phyloP scores from a whole-genome alignment of 1,140 invertebrate genomes.

The Macrocentrus cingulum region DNA sequence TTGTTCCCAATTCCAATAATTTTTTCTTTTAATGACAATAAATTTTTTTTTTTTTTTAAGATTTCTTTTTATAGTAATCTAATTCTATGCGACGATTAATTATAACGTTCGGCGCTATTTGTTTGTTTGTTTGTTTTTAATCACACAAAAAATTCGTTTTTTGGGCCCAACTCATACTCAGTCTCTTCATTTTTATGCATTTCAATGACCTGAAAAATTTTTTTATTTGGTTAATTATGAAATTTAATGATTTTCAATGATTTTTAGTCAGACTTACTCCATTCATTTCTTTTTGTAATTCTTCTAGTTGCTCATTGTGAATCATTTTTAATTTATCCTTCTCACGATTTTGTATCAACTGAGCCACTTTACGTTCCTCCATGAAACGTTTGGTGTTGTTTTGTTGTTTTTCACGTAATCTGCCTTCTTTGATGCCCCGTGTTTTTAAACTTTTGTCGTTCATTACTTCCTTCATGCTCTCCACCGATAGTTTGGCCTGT shows the following conservation, averaged over 20 bases:
- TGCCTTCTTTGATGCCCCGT: slow-evolving; percentile 94
- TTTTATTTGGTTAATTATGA: too few relatives aligned
- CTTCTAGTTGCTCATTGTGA: slow-evolving; percentile 91
- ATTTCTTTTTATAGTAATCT: slow-evolving; percentile 8
- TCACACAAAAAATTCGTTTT: slow-evolving; percentile 82
- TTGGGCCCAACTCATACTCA: slow-evolving; percentile 87
- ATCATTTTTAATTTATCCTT: slow-evolving; percentile 90
- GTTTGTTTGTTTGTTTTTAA: too few relatives aligned
- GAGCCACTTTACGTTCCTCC: slow-evolving; percentile 88
- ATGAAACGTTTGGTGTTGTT: slow-evolving; percentile 99
- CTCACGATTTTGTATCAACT: slow-evolving; percentile 90
- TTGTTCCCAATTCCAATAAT: slow-evolving; percentile 59
- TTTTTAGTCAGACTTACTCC: slow-evolving; percentile 71
- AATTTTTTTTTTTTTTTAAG: slow-evolving; percentile 43
- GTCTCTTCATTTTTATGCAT: slow-evolving; percentile 94
- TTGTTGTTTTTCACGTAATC: slow-evolving; percentile 93
- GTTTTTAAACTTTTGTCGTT: slow-evolving; percentile 97
- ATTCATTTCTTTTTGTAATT: slow-evolving; percentile 87
- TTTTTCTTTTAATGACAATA: slow-evolving; percentile 43
- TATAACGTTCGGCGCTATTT: slow-evolving; percentile 15
- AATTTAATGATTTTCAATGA: slow-evolving; percentile 17
- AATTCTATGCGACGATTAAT: slow-evolving; percentile 27
- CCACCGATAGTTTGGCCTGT: slow-evolving; percentile 95
- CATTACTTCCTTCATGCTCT: slow-evolving; percentile 92
- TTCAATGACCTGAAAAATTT: slow-evolving; percentile 91